Percentiles rank a stretch among this genome's conserved stretches.
These are phyloP conservation scores for Tamandua tetradactyla DNA, from an alignment of 2,797 vertebrate genomes.

Conservation along the genomic window DNA sequence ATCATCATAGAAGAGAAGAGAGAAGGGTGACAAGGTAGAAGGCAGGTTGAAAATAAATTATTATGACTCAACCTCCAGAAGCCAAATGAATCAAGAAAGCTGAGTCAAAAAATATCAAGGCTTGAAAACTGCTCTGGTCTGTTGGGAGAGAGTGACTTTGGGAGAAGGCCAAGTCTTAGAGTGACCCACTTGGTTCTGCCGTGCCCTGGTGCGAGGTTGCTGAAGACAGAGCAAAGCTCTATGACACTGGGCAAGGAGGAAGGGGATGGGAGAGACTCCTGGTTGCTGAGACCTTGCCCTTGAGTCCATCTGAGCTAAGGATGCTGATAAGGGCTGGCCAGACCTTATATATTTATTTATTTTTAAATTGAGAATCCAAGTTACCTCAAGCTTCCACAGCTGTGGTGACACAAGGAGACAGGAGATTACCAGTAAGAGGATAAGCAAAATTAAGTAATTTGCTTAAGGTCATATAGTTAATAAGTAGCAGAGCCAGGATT, in stretches of 20 bases:
- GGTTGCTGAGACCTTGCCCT: background rate
- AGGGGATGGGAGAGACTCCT: background rate
- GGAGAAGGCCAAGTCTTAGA: background rate
- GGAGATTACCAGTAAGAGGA: background rate
- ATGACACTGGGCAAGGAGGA: background rate
- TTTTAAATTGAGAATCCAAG: background rate
- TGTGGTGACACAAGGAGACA: background rate
- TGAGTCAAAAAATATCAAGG: background rate
- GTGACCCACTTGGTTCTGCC: background rate
- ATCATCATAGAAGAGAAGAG: background rate
- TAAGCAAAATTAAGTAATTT: background rate
- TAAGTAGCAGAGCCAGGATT: conserved; percentile 5
- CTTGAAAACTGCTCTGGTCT: background rate
- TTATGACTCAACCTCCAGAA: background rate
- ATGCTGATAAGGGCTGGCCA: background rate
- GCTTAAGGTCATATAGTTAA: background rate
- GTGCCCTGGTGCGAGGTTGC: too few relatives aligned
- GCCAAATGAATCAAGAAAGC: background rate
- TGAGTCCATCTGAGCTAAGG: background rate
- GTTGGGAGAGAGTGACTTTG: too few relatives aligned
- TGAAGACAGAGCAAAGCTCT: background rate
- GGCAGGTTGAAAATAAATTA: background rate
- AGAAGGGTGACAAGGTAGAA: background rate
- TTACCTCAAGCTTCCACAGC: background rate
- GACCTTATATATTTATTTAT: background rate